Base-by-base conservation (phyloP, 2,888 invertebrate species). In the Shargacucullia verbasci region DNA sequence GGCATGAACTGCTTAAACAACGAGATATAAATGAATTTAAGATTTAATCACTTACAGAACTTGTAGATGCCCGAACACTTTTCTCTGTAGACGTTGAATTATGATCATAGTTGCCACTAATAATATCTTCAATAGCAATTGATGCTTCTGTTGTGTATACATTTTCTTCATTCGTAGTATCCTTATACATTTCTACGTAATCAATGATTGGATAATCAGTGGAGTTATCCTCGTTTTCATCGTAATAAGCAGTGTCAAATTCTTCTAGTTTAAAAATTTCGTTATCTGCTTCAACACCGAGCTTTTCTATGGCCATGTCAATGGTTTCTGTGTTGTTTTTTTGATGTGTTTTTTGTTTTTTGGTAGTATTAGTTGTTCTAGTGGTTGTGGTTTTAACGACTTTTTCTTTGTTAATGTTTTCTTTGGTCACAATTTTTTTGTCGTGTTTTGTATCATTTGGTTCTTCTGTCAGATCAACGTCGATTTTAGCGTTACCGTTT, bases 141-240 rank as follows among this genome's bases (percentile, higher is more conserved):
- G 31, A 11, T 11, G 13, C 7, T 31, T 71, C 59, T 6, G 72
- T 60, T 20, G 72, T 69, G 27, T 84, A 84, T 1, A 80, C 56
- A 14, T 80, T 64, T 38, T 83, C 79, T 76, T 92, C 92, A 58
- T 89, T 88, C 0, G 89, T 91, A 0, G 89, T 90, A 52, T 92
- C 92, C 72, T 90, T 91, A 53, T 91, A 92, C 9, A 90, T 54
- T 8, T 91, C 92, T 47, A 91, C 59, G 58, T 92, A 92, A 66
- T 92, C 91, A 40, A 91, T 78, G 0, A 82, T 79, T 0, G 86
- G 87, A 63, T 92, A 92, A 71, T 92, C 92, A 1, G 90, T 90
- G 0, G 82, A 65, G 61, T 90, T 90, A 2, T 88, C 87, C 13
- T 84, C 83, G 10, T 72, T 67, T 0, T 53, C 54, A 59, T 87